phyloP scores from a whole-genome alignment of 2,113 vertebrate species.

The pig (Sus scrofa) region T2T-Sscrofa CM000823.6:13378001-13378500 shows the following conservation, averaged over 20 bases:
- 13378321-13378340: background rate
- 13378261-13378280: background rate
- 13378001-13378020: too few relatives aligned
- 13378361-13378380: background rate
- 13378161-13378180: background rate
- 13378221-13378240: background rate
- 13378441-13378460: background rate
- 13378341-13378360: background rate
- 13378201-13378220: background rate
- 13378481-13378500: background rate
- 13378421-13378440: background rate
- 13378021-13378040: background rate
- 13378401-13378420: background rate
- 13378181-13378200: fast-evolving
- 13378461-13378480: background rate
- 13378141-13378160: background rate
- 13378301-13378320: background rate
- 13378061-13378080: fast-evolving
- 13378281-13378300: background rate
- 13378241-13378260: background rate
- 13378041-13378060: background rate
- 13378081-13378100: fast-evolving
- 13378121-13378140: fast-evolving
- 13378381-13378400: background rate
- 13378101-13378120: fast-evolving